Evolutionary conservation across 92 coral and sea anemone genomes (phyloP), one percentile per base, ranked within the genome.

Genomic region (Zoanthus sansibaricus): DNA sequence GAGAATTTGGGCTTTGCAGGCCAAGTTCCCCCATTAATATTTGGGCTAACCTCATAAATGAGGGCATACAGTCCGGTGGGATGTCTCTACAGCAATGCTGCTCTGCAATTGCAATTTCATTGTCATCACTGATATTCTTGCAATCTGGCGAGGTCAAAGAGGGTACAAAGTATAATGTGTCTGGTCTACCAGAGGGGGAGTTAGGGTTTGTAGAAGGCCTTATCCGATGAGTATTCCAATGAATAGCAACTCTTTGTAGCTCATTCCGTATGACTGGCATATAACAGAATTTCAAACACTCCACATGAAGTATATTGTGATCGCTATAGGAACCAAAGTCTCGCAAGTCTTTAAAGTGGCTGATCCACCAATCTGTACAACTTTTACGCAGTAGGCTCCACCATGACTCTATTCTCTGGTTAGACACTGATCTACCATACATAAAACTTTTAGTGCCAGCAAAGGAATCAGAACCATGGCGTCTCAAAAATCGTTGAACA

Each of bases 11-110:
- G 17, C 52, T 54, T 42, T 59, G 78, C 20, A 87, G 86, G 55
- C 83, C 83, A 70, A 87, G 90, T 69, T 87, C 86, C 45, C 68
- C 75, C 86, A 78, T 78, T 31, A 87, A 49, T 58, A 87, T 87
- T 59, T 74, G 70, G 52, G 90, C 90, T 20, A 87, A 70, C 37
- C 70, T 74, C 17, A 74, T 83, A 86, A 86, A 86, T 86, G 89
- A 86, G 83, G 45, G 45, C 54, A 56, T 20, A 76, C 84, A 86
- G 82, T 86, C 83, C 76, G 89, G 84, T 74, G 75, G 84, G 54
- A 67, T 68, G 76, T 76, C 74, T 12, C 82, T 13, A 76, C 84
- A 75, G 70, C 88, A 74, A 73, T 51, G 88, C 56, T 86, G 45
- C 62, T 33, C 77, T n/a, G 88, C 88, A 84, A 84, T 69, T 9